phyloP scores from a whole-genome alignment of 2,113 vertebrate species.

The Naja naja region DNA sequence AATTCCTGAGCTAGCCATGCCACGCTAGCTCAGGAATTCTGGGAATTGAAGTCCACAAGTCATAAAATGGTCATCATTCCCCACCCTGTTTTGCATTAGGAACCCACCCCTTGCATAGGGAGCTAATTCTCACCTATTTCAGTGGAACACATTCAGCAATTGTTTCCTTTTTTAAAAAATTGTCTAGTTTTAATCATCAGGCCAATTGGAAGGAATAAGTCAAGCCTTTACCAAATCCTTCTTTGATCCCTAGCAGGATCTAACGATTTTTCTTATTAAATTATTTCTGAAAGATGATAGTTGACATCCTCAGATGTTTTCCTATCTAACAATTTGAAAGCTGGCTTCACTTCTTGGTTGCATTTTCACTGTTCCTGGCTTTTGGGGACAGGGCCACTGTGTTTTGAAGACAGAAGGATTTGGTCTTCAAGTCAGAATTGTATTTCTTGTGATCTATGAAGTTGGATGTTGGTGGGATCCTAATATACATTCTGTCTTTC shows the following conservation, averaged over 20 bases:
- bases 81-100: slow-evolving; percentile 14
- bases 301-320: neutral
- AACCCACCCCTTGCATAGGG: neutral
- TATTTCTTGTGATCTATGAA: neutral
- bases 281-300: neutral
- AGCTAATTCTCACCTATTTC: neutral
- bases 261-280: neutral
- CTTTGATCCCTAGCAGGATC: neutral
- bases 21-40: neutral
- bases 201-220: neutral
- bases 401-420: neutral
- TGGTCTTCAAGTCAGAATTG: neutral
- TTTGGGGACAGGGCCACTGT: too few relatives aligned
- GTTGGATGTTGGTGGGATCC: neutral
- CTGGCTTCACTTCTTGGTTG: neutral
- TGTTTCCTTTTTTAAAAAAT: neutral
- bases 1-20: too few relatives aligned
- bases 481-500: neutral
- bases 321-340: neutral
- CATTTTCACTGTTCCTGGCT: too few relatives aligned
- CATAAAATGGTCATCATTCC: neutral
- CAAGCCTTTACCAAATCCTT: neutral
- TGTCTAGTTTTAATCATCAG: neutral
- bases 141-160: neutral
- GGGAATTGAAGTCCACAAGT: neutral